phyloP scores from a whole-genome alignment of 2,797 vertebrate genomes.

The Distichodus sexfasciatus region DNA sequence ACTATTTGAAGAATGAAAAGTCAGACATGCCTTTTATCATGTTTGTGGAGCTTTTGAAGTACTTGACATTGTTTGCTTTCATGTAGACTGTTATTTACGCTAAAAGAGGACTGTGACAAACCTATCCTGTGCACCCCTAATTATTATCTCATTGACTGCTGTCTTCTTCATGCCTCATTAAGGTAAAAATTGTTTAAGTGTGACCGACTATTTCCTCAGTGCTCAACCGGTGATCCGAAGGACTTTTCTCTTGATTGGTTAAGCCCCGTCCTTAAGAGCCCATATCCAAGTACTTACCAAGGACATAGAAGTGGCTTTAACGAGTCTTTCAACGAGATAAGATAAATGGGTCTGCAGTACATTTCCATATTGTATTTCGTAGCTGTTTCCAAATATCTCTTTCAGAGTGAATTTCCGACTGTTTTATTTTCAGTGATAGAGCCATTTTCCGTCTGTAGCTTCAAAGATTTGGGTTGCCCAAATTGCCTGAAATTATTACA shows the following conservation, averaged over 20 bases:
- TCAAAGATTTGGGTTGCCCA: no score
- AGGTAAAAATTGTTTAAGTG: slow-evolving; percentile 21
- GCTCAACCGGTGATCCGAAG: slow-evolving; percentile 38
- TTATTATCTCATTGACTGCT: slow-evolving; percentile 29
- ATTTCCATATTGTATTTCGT: not conserved
- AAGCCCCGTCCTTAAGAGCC: slow-evolving; percentile 28
- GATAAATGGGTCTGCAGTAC: not conserved
- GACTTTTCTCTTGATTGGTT: slow-evolving; percentile 43
- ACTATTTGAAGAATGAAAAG: no score
- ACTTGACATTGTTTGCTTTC: no score
- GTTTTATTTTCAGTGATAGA: no score
- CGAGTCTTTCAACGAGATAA: slow-evolving; percentile 10
- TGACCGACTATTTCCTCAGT: slow-evolving; percentile 18
- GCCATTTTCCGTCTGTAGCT: no score
- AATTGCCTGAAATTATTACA: no score
- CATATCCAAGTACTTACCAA: slow-evolving; percentile 29
- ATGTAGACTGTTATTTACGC: slow-evolving; percentile 2
- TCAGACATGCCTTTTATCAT: no score
- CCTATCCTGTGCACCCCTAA: slow-evolving; percentile 4
- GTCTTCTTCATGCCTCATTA: slow-evolving; percentile 36
- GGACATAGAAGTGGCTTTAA: slow-evolving; percentile 10
- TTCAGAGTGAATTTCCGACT: not conserved
- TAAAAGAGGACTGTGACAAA: slow-evolving; percentile 16
- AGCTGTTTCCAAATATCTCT: no score
- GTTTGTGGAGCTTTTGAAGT: no score